Percentiles rank a stretch among this genome's conserved stretches.
phyloP scores from a whole-genome alignment of 2,113 vertebrate species.

The Irena cyanogastra region DNA sequence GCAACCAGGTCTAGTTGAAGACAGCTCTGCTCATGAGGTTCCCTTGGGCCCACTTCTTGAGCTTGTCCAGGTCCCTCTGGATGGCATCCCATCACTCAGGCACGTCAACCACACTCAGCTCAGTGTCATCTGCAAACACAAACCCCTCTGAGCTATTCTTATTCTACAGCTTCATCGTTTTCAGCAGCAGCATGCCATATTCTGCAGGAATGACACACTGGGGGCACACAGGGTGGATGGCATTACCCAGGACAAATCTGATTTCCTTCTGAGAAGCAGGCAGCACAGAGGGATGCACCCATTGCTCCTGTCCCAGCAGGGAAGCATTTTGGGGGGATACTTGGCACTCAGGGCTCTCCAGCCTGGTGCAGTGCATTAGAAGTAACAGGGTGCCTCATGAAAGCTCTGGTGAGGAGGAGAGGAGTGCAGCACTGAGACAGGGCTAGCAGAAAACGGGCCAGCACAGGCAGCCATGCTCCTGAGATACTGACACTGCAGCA shows the following conservation, averaged over 20 bases:
- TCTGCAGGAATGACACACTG: background rate
- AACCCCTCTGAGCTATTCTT: background rate
- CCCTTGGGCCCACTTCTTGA: rapidly evolving
- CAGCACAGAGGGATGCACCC: background rate
- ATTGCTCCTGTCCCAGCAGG: background rate
- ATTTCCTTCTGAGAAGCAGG: background rate
- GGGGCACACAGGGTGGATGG: rapidly evolving
- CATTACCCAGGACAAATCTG: background rate
- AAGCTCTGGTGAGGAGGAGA: background rate
- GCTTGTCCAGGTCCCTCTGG: background rate
- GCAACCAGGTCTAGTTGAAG: rapidly evolving
- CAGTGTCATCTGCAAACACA: background rate
- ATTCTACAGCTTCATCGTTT: background rate
- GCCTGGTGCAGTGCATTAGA: background rate
- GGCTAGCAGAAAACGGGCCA: background rate
- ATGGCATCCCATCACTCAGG: background rate
- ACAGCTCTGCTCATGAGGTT: background rate
- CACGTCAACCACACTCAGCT: rapidly evolving
- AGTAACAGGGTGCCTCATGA: background rate
- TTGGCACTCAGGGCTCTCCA: background rate
- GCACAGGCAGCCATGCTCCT: background rate
- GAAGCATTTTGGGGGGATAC: background rate
- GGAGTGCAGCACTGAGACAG: background rate
- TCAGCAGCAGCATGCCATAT: rapidly evolving
- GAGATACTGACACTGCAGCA: background rate